Conservation (phyloP, 1,140 invertebrate genomes). For the Lepidurus couesii region DNA sequence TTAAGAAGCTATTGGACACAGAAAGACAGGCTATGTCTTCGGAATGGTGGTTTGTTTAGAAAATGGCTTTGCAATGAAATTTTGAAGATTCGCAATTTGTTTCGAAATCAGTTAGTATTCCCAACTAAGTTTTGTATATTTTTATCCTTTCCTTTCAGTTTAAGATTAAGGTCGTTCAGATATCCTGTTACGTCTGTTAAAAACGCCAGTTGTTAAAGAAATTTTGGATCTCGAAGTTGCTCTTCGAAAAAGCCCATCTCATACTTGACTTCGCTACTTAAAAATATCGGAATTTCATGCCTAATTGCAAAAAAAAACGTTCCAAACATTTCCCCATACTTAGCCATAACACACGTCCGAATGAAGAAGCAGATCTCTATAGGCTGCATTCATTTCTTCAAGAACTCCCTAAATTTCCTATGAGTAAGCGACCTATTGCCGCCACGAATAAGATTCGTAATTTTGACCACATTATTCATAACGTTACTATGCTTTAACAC, state of each 20-base stretch:
- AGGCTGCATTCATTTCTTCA: constrained; percentile 28
- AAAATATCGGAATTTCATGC: constrained; percentile 31
- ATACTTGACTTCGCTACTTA: background rate
- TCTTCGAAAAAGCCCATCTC: constrained; percentile 27
- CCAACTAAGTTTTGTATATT: constrained; percentile 29
- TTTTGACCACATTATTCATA: constrained; percentile 17
- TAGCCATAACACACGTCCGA: too few species aligned
- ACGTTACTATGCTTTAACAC: background rate
- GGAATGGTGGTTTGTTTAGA: too few species aligned
- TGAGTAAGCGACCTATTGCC: constrained; percentile 11
- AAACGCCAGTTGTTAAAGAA: constrained; percentile 32
- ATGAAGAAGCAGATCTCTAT: constrained; percentile 30
- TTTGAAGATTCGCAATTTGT: constrained; percentile 30
- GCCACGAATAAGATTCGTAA: constrained; percentile 18
- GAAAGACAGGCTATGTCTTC: too few species aligned
- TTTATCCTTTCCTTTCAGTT: constrained; percentile 29
- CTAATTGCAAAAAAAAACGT: too few species aligned
- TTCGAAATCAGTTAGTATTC: constrained; percentile 32
- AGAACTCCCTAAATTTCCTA: constrained; percentile 24
- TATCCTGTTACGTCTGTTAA: background rate
- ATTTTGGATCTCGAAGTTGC: constrained; percentile 28
- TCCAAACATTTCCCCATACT: too few species aligned
- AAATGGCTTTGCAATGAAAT: background rate
- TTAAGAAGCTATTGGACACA: too few species aligned
- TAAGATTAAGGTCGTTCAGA: constrained; percentile 28